Conservation (phyloP, 2,888 invertebrate species). For the Polymixis flavicincta region DNA sequence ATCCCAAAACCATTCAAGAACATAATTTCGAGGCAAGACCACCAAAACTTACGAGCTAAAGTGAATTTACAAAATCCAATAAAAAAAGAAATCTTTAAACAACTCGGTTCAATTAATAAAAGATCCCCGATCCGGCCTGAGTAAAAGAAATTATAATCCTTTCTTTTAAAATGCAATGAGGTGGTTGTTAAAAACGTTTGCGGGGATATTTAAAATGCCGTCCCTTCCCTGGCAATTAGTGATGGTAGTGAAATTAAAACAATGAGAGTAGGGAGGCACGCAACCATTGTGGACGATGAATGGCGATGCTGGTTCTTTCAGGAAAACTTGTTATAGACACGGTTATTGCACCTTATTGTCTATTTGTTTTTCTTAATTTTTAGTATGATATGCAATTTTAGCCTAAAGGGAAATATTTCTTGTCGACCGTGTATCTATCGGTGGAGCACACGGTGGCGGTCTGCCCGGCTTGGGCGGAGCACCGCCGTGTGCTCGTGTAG, state of each 20-base stretch:
- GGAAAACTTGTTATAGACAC: conserved; percentile 60
- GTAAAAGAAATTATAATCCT: conserved; percentile 89
- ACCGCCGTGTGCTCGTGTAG: too few species aligned
- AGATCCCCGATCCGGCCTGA: conserved; percentile 75
- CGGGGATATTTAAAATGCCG: conserved; percentile 87
- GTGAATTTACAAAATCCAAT: conserved; percentile 32
- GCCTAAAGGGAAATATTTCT: background rate
- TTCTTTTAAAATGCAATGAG: conserved; percentile 91
- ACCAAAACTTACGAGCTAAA: conserved; percentile 33
- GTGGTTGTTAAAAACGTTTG: conserved; percentile 89
- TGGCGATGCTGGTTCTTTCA: conserved; percentile 69
- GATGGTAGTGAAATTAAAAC: conserved; percentile 88
- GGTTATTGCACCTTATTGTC: conserved; percentile 65
- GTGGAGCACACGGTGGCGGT: too few species aligned
- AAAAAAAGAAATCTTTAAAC: conserved; percentile 64
- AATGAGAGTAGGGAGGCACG: conserved; percentile 79
- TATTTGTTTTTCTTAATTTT: conserved; percentile 49
- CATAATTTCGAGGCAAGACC: conserved; percentile 33
- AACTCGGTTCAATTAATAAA: conserved; percentile 85
- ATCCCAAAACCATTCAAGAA: background rate
- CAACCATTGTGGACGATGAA: conserved; percentile 75
- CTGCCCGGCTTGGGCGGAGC: too few species aligned
- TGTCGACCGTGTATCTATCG: background rate
- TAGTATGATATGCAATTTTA: conserved; percentile 21
- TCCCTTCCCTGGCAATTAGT: conserved; percentile 87